These are phyloP conservation scores for Ornithorhynchus anatinus DNA, from an alignment of 2,113 vertebrate species.

Conservation along the genomic window DNA sequence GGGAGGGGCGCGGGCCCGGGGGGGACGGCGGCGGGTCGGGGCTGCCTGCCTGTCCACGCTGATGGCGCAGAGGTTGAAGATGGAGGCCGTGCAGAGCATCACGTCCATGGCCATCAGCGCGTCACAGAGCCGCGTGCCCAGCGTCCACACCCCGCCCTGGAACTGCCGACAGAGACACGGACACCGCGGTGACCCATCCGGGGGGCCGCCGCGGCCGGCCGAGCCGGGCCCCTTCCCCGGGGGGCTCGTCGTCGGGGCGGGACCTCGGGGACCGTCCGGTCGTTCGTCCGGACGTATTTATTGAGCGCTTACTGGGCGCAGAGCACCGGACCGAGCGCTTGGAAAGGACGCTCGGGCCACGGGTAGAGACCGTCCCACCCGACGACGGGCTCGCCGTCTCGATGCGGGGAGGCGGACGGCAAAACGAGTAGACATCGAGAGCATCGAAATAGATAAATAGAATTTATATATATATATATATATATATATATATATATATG, in stretches of 20 bases:
- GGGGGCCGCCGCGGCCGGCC: neutral
- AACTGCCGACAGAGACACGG: slow-evolving; percentile 67
- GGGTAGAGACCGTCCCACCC: no score
- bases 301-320: no score
- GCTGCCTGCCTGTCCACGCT: slow-evolving; percentile 80
- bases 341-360: no score
- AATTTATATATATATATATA: no score
- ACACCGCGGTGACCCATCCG: neutral
- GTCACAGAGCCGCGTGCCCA: slow-evolving; percentile 82
- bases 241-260: neutral
- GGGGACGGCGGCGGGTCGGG: no score
- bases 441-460: no score
- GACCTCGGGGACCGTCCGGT: fast-evolving
- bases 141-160: slow-evolving; percentile 88
- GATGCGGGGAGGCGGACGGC: no score
- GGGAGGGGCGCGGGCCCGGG: fast-evolving
- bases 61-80: slow-evolving; percentile 95
- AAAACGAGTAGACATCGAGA: no score
- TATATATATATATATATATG: no score
- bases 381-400: no score
- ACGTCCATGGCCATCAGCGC: slow-evolving; percentile 93
- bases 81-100: slow-evolving; percentile 93
- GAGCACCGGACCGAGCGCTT: neutral
- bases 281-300: no score
- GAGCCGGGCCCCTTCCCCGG: no score